These are phyloP conservation scores for Geodia barretti DNA, from an alignment of 37 sponge, comb jelly and placozoan species.

Conservation along the genomic window DNA sequence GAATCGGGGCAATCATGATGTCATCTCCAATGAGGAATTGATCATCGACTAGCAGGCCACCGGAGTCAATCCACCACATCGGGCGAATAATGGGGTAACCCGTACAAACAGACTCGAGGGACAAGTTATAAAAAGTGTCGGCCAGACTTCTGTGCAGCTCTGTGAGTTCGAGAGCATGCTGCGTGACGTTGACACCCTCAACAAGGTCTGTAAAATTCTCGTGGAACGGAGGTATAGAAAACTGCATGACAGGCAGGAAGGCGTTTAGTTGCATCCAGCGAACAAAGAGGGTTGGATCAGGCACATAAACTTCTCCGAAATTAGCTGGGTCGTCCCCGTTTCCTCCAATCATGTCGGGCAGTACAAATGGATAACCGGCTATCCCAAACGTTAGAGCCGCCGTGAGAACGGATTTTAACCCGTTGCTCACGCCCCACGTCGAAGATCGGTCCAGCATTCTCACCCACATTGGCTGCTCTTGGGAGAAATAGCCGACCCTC, in stretches of 20 bases:
- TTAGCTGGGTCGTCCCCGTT: background rate
- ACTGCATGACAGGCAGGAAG: conserved; percentile 88
- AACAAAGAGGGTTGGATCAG: conserved; percentile 60
- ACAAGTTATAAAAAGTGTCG: background rate
- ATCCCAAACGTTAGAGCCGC: conserved; percentile 75
- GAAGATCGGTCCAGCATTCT: conserved; percentile 55
- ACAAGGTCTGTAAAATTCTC: too few relatives aligned
- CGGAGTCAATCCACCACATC: conserved; percentile 78
- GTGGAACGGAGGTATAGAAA: conserved; percentile 75
- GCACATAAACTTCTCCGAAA: background rate
- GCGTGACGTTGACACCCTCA: background rate
- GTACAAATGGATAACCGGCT: conserved; percentile 78
- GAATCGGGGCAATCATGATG: conserved; percentile 76
- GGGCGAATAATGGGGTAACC: conserved; percentile 84
- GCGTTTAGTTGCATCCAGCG: conserved; percentile 81
- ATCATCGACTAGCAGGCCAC: conserved; percentile 23
- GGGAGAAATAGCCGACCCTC: conserved; percentile 77
- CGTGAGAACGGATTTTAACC: conserved; percentile 75
- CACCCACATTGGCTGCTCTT: conserved; percentile 58
- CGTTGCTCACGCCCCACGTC: conserved; percentile 69
- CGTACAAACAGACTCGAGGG: conserved; percentile 2
- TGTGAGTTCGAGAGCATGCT: conserved; percentile 26
- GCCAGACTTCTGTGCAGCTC: conserved; percentile 33
- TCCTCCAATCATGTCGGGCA: conserved; percentile 84
- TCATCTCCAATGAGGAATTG: conserved; percentile 85